These are phyloP conservation scores for Galaxea fascicularis DNA, from an alignment of 92 coral and sea anemone species.

Conservation along the genomic window DNA sequence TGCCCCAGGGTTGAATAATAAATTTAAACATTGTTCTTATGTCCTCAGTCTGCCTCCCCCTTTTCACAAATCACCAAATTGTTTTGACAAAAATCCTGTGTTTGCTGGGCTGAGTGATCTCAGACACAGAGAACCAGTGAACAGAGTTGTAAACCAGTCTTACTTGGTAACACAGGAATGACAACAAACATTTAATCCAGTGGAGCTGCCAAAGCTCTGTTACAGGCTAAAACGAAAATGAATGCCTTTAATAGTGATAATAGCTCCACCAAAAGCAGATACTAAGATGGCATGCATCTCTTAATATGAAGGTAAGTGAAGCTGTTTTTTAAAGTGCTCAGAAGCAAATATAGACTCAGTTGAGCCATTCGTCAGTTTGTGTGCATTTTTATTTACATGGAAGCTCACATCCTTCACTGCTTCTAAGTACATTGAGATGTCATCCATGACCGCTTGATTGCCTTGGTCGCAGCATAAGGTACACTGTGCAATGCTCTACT, in stretches of 20 bases:
- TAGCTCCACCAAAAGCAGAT: constrained; percentile 11
- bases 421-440: constrained; percentile 37
- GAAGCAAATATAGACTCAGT: not conserved
- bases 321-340: not conserved
- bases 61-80: constrained; percentile 11
- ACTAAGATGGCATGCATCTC: constrained; percentile 28
- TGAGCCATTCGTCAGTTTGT: constrained; percentile 2
- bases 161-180: constrained; percentile 60
- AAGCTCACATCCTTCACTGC: constrained; percentile 49
- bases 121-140: constrained; percentile 50
- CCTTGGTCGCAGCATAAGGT: constrained; percentile 23
- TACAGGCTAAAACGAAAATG: not conserved
- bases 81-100: constrained; percentile 17
- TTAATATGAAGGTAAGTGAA: constrained; percentile 46
- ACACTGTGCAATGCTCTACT: constrained; percentile 19
- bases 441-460: constrained; percentile 43
- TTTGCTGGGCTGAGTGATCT: constrained; percentile 21
- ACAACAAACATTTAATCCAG: constrained; percentile 23
- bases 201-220: constrained; percentile 9
- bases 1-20: constrained; percentile 11
- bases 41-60: not conserved
- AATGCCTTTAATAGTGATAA: not conserved
- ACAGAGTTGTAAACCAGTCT: constrained; percentile 51
- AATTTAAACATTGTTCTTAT: not conserved
- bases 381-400: constrained; percentile 40